These are phyloP conservation scores for Ditylenchus weischeri DNA, from an alignment of 2,888 invertebrate genomes.

Conservation along the genomic window DNA sequence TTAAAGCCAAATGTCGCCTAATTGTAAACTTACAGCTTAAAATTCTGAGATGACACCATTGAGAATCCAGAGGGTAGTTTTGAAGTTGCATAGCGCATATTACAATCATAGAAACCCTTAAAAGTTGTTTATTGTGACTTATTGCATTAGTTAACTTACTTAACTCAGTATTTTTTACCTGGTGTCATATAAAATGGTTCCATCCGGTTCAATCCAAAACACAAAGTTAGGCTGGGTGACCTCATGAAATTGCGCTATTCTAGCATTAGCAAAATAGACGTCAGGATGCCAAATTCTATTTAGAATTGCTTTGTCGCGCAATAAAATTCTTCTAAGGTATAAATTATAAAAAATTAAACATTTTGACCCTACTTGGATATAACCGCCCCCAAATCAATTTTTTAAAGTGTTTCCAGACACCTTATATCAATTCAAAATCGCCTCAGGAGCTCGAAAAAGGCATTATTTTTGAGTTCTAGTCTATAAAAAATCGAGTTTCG, in stretches of 20 bases:
- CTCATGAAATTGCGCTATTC: conserved; percentile 42
- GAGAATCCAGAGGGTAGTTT: conserved; percentile 63
- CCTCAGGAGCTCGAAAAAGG: no score
- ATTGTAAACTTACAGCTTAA: conserved; percentile 60
- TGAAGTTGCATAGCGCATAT: conserved; percentile 40
- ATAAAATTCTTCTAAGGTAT: conserved; percentile 29
- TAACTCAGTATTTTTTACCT: conserved; percentile 10
- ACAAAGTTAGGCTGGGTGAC: conserved; percentile 44
- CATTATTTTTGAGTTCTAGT: no score
- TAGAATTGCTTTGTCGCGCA: conserved; percentile 34
- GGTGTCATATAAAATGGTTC: conserved; percentile 44
- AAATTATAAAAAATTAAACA: no score
- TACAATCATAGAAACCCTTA: conserved; percentile 38
- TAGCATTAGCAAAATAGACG: conserved; percentile 37
- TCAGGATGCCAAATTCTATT: conserved; percentile 42
- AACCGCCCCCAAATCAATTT: no score
- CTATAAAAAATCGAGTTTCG: no score
- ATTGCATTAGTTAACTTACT: background rate
- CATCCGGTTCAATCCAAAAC: conserved; percentile 44
- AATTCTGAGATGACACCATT: conserved; percentile 64
- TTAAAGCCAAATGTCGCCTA: background rate
- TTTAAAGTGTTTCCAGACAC: no score
- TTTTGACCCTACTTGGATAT: no score
- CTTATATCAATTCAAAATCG: no score
- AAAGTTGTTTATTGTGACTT: background rate